Base-by-base conservation (phyloP, 1,140 invertebrate genomes). In the Linepithema humile region DNA sequence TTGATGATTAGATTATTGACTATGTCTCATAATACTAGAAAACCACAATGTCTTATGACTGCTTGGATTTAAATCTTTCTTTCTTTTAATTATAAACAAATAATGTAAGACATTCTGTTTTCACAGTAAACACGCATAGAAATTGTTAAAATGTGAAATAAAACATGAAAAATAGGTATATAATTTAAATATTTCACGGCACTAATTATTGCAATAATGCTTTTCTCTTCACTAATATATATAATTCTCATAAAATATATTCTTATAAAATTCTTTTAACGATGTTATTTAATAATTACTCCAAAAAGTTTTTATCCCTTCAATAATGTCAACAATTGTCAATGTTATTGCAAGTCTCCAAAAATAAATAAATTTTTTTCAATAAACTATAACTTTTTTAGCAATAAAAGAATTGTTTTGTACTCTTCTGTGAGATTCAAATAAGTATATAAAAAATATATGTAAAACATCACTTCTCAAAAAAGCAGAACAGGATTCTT, bases 1-100 rank as follows among this genome's bases (percentile, higher is more conserved):
- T 86, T 85, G 64, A 85, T 92, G 92, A 92, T 92, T 92, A 91
- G 90, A 92, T 92, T 12, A 92, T 64, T 75, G 74, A 85, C 74
- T 78, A 59, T 67, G 38, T 89, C 75, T 89, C 69, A 84, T 89
- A 86, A 92, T 48, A 87, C 70, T 84, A 74, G 78, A 59, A 20
- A 74, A 90, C 74, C 62, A 78, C 72, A 74, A 86, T n/a, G n/a
- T 78, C 82, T 82, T 86, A 12, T 38, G 55, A 83, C 53, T 55
- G 7, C 15, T 55, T 26, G 50, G n/a, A 62, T 60, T 38, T 17
- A 82, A 78, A 83, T 82, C 12, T 23, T 70, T 50, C 17, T 72
- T 1, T 29, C 50, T 60, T 64, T 57, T 20, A 70, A 55, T 29
- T 53, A 78, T 5, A 35, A 26, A 15, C 4, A 60, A 45, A 23